Base-by-base conservation (phyloP, 2,113 vertebrate species). In the Chaenocephalus aceratus region DNA sequence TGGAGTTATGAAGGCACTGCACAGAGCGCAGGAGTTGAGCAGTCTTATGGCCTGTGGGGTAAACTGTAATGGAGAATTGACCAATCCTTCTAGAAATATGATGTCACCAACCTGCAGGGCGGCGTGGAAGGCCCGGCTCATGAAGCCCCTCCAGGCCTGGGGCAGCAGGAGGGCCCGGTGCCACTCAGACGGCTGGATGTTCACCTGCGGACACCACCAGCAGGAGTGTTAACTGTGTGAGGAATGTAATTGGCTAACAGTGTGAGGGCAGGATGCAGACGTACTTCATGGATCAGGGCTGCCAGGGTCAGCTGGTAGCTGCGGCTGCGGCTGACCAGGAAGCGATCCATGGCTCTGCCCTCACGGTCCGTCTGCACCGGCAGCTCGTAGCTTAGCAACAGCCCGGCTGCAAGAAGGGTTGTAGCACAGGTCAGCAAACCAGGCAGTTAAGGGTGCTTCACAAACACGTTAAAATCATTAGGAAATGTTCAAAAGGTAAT, bases 121-220 rank as follows among this genome's bases (percentile, higher is more conserved):
- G 1, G 97, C 97, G 51, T 94, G 93, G 86, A 96, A 99, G 0
- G 96, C 94, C 84, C 97, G 94, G 79, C 69, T 95, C 97, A 99
- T 97, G 88, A 97, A 98, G 0, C 93, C 95, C 8, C 95, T 90
- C 98, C 98, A 99, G 12, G 96, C 96, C 73, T 97, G 97, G 0
- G 98, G 97, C 34, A 98, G 92, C 5, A 98, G 91, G 23, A 99
- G 82, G 0, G 97, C 96, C 0, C 94, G 96, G 80, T 99, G 97
- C 98, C 98, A 99, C 72, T 99, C 98, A 0, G 97, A 97, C 2
- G 94, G 97, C 66, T 99, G 97, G 78, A 99, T 97, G 87, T 97
- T 97, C 87, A 99, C 98, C 98, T 99, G 69, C 5, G 44, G 56
- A 6, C 36, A 66, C 5, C 7, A 58, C 1, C 8, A 46, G 36